Percentiles rank a stretch among this genome's conserved stretches.
phyloP scores from a whole-genome alignment of 2,888 invertebrate species.

The Drosophila heteroneura region DNA sequence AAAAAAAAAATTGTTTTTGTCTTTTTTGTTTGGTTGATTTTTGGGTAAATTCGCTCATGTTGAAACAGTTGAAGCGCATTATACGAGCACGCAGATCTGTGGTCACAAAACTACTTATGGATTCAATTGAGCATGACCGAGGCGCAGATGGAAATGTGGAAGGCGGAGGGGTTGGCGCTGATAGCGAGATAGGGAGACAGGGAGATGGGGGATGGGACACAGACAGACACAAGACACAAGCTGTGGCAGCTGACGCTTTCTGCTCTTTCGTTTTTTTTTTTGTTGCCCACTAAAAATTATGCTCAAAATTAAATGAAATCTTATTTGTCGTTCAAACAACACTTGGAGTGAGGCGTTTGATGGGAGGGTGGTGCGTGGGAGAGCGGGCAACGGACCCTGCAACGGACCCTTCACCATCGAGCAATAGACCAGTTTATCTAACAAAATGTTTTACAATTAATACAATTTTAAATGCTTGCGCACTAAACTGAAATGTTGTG shows the following conservation, averaged over 20 bases:
- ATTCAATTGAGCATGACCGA: conserved; percentile 77
- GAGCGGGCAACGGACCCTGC: not conserved
- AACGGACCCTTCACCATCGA: not conserved
- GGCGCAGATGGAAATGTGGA: conserved; percentile 26
- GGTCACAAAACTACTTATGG: conserved; percentile 79
- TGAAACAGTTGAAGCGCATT: conserved; percentile 79
- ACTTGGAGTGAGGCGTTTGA: not conserved
- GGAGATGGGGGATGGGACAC: conserved; percentile 1
- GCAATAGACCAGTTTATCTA: not conserved
- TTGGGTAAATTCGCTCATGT: conserved; percentile 66
- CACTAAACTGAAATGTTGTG: not conserved
- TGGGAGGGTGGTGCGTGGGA: not conserved
- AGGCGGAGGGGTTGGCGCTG: not conserved
- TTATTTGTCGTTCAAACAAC: conserved; percentile 27
- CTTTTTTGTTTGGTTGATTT: conserved; percentile 25
- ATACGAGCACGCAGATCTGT: conserved; percentile 75
- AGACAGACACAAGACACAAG: conserved; percentile 23
- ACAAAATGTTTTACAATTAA: conserved; percentile 2
- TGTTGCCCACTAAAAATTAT: conserved; percentile 70
- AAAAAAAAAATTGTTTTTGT: conserved; percentile 26
- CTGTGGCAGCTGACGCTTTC: conserved; percentile 69
- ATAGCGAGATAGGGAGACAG: conserved; percentile 18
- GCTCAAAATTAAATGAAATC: conserved; percentile 75
- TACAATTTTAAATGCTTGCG: not conserved
- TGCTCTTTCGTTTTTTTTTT: not conserved